These are phyloP conservation scores for Ctenosaura bakeri DNA, from an alignment of 2,797 vertebrate species.

Conservation along the genomic window DNA sequence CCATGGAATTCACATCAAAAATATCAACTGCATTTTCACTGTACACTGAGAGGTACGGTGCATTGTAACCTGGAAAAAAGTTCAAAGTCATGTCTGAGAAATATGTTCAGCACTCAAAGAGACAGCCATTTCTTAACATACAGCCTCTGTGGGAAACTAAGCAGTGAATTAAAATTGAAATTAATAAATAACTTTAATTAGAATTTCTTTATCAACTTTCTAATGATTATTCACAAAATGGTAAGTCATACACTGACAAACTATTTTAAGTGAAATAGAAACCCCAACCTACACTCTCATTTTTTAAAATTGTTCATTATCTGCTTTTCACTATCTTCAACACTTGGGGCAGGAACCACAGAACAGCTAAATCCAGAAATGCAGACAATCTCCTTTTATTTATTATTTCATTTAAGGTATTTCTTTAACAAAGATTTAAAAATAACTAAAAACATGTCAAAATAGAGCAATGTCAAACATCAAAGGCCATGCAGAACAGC, in stretches of 20 bases:
- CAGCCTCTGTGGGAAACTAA: background rate
- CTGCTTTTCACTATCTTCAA: slow-evolving; percentile 21
- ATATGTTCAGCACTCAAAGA: background rate
- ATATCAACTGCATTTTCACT: slow-evolving; percentile 97
- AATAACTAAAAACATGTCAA: slow-evolving; percentile 20
- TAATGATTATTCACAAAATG: slow-evolving; percentile 27
- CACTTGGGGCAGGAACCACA: too few relatives aligned
- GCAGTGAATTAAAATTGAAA: background rate
- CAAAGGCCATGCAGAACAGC: too few relatives aligned
- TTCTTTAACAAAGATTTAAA: background rate
- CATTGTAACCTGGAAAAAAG: slow-evolving; percentile 90
- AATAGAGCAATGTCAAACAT: too few relatives aligned
- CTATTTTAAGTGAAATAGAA: background rate
- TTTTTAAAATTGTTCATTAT: slow-evolving; percentile 1
- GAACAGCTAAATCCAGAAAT: too few relatives aligned
- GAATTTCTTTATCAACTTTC: background rate
- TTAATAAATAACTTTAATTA: background rate
- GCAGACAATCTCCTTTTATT: too few relatives aligned
- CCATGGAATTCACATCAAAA: slow-evolving; percentile 98
- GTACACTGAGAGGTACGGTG: slow-evolving; percentile 97
- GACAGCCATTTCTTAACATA: background rate
- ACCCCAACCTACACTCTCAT: slow-evolving; percentile 14
- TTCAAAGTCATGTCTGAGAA: background rate
- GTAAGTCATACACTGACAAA: background rate
- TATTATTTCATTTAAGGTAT: too few relatives aligned